phyloP scores from a whole-genome alignment of 1,140 invertebrate genomes.

The Argopecten irradians region DNA sequence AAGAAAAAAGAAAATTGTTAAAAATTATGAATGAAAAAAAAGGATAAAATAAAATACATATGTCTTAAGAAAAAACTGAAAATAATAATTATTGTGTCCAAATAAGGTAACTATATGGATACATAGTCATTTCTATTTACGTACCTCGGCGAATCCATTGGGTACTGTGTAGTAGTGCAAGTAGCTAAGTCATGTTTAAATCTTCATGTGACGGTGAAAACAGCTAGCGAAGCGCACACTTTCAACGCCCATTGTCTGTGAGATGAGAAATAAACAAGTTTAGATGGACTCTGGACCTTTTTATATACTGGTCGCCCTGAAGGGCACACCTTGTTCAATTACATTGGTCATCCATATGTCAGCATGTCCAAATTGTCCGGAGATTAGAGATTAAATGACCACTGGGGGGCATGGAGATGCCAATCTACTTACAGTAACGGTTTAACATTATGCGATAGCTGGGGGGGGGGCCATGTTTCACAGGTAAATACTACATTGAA shows the following conservation, averaged over 20 bases:
- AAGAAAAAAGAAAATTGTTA: too few species aligned
- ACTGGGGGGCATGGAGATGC: neutral
- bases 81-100: too few species aligned
- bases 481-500: neutral
- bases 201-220: neutral
- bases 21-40: too few species aligned
- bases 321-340: neutral
- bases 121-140: neutral
- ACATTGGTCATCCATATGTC: constrained; percentile 20
- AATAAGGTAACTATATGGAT: too few species aligned
- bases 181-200: neutral
- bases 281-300: neutral
- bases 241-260: neutral
- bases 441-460: neutral
- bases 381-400: neutral
- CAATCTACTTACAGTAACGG: neutral
- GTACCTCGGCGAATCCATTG: neutral
- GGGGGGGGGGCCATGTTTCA: neutral
- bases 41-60: too few species aligned
- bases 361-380: neutral
- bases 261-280: constrained; percentile 8
- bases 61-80: too few species aligned
- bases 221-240: neutral
- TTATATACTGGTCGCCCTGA: neutral
- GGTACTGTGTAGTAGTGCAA: neutral